Evolutionary conservation across 1,140 invertebrate species (phyloP).

Genomic region (Zaprionus inermis): DNA sequence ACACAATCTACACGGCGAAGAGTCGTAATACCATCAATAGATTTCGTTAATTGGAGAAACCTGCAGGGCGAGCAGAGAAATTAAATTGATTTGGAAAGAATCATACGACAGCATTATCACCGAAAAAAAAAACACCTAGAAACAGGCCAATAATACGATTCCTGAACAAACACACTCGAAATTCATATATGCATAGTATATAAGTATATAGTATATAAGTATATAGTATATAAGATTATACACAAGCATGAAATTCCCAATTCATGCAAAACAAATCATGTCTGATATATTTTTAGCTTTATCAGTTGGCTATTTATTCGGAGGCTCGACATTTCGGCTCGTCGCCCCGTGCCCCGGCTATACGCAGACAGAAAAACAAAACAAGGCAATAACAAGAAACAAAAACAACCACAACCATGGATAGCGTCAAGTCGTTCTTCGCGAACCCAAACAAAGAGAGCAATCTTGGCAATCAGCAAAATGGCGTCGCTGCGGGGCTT

Average conservation of each 20-base stretch:
- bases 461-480: conserved; percentile 59
- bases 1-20: neutral
- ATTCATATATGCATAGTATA: conserved; percentile 11
- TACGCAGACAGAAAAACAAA: conserved; percentile 18
- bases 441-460: conserved; percentile 63
- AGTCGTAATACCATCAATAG: conserved; percentile 2
- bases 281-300: conserved; percentile 76
- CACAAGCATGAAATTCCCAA: conserved; percentile 51
- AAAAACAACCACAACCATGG: conserved; percentile 55
- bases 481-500: conserved; percentile 41
- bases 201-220: neutral
- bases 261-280: conserved; percentile 60
- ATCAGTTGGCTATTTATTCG: conserved; percentile 64
- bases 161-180: conserved; percentile 5
- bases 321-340: conserved; percentile 66
- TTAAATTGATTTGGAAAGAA: conserved; percentile 20
- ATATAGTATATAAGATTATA: conserved; percentile 12
- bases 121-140: conserved; percentile 30
- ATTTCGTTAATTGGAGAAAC: neutral
- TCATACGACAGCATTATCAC: conserved; percentile 41
- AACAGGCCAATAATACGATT: conserved; percentile 29
- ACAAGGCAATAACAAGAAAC: conserved; percentile 26
- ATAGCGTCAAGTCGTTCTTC: conserved; percentile 77
- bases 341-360: neutral
- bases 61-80: neutral